Evolutionary conservation across 2,888 invertebrate genomes (phyloP).

Genomic region (Cerastis leucographa): DNA sequence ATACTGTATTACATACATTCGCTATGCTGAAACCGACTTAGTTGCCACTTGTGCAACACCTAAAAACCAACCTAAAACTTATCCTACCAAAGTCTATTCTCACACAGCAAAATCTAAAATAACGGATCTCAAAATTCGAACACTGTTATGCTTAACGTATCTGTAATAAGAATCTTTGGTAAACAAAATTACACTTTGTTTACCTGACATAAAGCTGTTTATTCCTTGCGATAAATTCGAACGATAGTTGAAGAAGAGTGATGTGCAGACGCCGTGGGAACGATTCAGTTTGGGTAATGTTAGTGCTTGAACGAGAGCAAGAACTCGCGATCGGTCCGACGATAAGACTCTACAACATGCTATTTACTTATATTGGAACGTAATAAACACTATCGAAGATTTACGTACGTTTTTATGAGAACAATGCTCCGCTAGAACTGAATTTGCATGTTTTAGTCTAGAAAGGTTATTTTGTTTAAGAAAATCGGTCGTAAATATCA

Average conservation of each 20-base stretch:
- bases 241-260: conserved; percentile 78
- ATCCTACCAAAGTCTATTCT: background rate
- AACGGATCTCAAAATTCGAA: conserved; percentile 76
- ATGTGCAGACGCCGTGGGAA: conserved; percentile 87
- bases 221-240: conserved; percentile 57
- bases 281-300: conserved; percentile 81
- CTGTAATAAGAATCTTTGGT: conserved; percentile 66
- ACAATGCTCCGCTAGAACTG: conserved; percentile 57
- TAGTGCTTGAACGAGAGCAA: conserved; percentile 79
- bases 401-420: conserved; percentile 66
- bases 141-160: conserved; percentile 76
- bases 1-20: conserved; percentile 81
- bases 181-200: conserved; percentile 64
- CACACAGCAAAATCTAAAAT: conserved; percentile 14
- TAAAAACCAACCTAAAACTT: conserved; percentile 13
- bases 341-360: conserved; percentile 76
- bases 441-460: conserved; percentile 55
- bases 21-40: conserved; percentile 74
- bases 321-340: conserved; percentile 79
- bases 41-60: conserved; percentile 28
- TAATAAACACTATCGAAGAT: conserved; percentile 68
- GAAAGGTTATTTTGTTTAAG: conserved; percentile 39
- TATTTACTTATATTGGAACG: conserved; percentile 73
- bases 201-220: conserved; percentile 63
- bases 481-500: background rate